These are phyloP conservation scores for Aplidium turbinatum DNA, from an alignment of 23 tunicate species.

Conservation along the genomic window DNA sequence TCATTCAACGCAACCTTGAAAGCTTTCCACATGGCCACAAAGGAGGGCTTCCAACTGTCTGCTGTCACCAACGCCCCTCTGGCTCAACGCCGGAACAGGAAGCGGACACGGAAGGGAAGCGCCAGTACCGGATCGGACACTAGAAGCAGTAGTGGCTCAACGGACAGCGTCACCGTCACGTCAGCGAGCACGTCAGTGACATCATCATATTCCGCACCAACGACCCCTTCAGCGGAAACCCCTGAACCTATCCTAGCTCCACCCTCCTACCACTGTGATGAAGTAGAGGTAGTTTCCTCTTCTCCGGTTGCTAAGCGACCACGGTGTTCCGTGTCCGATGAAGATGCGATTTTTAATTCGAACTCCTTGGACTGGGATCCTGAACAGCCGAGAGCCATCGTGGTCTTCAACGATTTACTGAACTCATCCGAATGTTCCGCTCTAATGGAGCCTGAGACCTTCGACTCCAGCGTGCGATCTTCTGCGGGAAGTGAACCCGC, in stretches of 20 bases:
- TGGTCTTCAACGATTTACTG: conserved; percentile 10
- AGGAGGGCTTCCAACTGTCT: conserved; percentile 76
- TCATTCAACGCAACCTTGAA: conserved; percentile 67
- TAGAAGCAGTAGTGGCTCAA: conserved; percentile 64
- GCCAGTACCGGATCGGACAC: conserved; percentile 56
- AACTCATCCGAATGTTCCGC: conserved; percentile 11
- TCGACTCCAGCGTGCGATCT: background rate
- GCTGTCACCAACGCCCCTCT: conserved; percentile 86
- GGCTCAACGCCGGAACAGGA: conserved; percentile 77
- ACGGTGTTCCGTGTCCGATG: background rate
- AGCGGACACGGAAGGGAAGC: conserved; percentile 49
- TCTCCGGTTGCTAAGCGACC: conserved; percentile 53
- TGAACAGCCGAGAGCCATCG: background rate
- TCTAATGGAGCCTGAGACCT: background rate
- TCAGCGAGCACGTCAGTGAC: conserved; percentile 31
- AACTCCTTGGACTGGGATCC: background rate
- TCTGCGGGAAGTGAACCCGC: conserved; percentile 7
- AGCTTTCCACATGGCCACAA: conserved; percentile 66
- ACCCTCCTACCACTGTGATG: conserved; percentile 11
- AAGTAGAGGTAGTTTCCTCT: conserved; percentile 21
- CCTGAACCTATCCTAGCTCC: conserved; percentile 8
- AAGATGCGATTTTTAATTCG: background rate
- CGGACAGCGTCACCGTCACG: conserved; percentile 35
- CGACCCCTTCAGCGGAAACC: conserved; percentile 29
- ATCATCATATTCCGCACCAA: conserved; percentile 46